A percentile compares a stretch with the other conserved stretches of the same genome.
These are phyloP conservation scores for Oikopleura dioica DNA, from an alignment of 23 tunicate genomes.

Conservation along the genomic window DNA sequence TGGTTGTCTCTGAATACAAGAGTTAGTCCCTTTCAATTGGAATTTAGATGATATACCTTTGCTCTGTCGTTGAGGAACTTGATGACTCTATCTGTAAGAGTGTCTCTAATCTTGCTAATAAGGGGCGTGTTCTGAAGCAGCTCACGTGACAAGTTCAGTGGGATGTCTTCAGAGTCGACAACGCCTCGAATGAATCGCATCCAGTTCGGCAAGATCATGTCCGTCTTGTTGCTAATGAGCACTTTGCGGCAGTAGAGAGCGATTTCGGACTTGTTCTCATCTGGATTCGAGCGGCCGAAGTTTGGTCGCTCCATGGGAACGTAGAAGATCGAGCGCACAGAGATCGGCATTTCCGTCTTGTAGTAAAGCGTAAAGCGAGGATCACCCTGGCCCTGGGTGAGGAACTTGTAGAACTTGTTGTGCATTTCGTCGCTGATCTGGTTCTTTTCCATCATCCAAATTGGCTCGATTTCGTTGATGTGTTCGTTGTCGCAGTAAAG, in stretches of 20 bases:
- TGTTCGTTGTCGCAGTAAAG: constrained; percentile 30
- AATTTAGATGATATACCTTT: background rate
- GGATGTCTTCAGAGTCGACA: constrained; percentile 84
- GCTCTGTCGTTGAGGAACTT: background rate
- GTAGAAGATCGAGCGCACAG: constrained; percentile 35
- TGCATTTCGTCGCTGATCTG: constrained; percentile 71
- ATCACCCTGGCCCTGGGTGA: background rate
- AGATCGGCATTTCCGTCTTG: background rate
- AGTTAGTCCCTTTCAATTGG: background rate
- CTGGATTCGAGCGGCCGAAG: constrained; percentile 42
- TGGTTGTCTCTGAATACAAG: constrained; percentile 19
- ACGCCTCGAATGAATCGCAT: constrained; percentile 70
- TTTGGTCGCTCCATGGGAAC: constrained; percentile 47
- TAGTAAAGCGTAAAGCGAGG: background rate
- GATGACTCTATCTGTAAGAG: constrained; percentile 45
- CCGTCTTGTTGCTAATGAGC: constrained; percentile 63
- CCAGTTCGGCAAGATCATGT: constrained; percentile 67
- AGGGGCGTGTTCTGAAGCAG: constrained; percentile 61
- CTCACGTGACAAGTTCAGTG: constrained; percentile 62
- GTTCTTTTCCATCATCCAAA: constrained; percentile 61
- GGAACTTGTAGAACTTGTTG: background rate
- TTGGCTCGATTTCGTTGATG: constrained; percentile 50
- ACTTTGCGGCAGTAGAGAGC: constrained; percentile 59
- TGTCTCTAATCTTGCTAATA: constrained; percentile 63
- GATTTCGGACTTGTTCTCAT: constrained; percentile 36